Base-by-base conservation (phyloP, 2,797 vertebrate genomes). In the Oophaga sylvatica region DNA sequence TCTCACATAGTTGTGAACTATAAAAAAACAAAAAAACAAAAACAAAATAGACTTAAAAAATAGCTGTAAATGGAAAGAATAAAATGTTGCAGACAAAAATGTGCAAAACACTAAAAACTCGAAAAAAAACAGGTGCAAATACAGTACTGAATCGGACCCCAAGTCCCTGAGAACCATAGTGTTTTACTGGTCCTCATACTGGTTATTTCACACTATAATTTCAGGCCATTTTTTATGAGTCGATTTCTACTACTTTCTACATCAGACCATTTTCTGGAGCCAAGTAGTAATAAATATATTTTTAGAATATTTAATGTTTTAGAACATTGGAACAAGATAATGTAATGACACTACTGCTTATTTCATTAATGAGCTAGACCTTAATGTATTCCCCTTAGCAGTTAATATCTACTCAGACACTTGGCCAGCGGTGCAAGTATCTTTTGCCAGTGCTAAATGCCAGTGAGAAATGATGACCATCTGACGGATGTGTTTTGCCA, bases 391-490 rank as follows among this genome's bases (percentile, higher is more conserved):
- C 56, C 26, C 20, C 15, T 80, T 0, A 71, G 35, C 35, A 20
- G 41, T 45, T 80, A 62, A 63, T 59, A 45, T 35, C 59, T 41
- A 59, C 29, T 8, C 57, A 80, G 78, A 22, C 57, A n/a, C n/a
- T 86, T 86, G 85, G 78, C 85, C n/a, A 19, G 67, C 59, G 29
- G 56, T 48, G 16, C 67, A 73, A 7, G 20, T 45, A 10, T 22
- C 26, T 29, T 79, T 65, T 71, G 85, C 77, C 84, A 80, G 41
- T 41, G 26, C 7, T 68, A 79, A 85, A 85, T 67, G 62, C 48
- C 84, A 86, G 20, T 59, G 76, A 73, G 29, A 8, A 79, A 79
- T 59, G 63, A 41, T 79, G 73, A 78, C 65, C 22, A n/a, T 56
- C 73, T 80, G 85, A 73, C 26, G 29, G 13, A 80, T 80, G 62